Evolutionary conservation across 2,113 vertebrate species (phyloP).

Genomic region (Peromyscus polionotus): DNA sequence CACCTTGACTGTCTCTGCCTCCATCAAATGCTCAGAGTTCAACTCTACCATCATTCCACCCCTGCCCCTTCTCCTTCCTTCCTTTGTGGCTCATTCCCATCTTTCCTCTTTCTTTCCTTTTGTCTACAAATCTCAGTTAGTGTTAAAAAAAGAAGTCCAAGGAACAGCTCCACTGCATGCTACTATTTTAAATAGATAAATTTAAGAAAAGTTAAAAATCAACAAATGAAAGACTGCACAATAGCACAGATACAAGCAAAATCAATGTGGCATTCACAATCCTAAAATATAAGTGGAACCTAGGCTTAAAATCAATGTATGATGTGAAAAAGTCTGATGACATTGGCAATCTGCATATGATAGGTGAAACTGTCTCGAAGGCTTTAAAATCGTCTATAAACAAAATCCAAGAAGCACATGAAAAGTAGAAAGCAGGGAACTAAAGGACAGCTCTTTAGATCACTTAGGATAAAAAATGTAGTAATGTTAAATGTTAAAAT

Average conservation of each 20-base stretch:
- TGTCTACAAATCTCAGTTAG: neutral
- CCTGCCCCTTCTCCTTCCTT: neutral
- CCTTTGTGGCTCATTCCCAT: neutral
- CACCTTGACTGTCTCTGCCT: neutral
- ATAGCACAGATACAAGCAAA: neutral
- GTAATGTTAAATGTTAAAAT: neutral
- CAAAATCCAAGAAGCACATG: neutral
- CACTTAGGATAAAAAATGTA: neutral
- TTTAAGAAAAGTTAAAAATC: neutral
- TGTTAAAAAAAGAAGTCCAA: neutral
- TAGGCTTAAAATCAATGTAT: slow-evolving; percentile 17
- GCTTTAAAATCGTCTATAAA: neutral
- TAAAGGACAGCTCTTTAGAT: neutral
- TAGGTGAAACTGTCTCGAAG: neutral
- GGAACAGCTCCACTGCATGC: neutral
- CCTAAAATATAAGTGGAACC: neutral
- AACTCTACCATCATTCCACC: too few species aligned
- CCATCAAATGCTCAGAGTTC: neutral
- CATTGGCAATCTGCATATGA: neutral
- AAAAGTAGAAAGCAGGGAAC: neutral
- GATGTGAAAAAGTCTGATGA: neutral
- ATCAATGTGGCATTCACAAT: neutral
- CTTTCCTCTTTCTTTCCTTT: neutral
- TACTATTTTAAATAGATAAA: neutral
- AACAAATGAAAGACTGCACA: neutral